phyloP scores from a whole-genome alignment of 2,888 invertebrate genomes.

The Pomacea canaliculata region DNA sequence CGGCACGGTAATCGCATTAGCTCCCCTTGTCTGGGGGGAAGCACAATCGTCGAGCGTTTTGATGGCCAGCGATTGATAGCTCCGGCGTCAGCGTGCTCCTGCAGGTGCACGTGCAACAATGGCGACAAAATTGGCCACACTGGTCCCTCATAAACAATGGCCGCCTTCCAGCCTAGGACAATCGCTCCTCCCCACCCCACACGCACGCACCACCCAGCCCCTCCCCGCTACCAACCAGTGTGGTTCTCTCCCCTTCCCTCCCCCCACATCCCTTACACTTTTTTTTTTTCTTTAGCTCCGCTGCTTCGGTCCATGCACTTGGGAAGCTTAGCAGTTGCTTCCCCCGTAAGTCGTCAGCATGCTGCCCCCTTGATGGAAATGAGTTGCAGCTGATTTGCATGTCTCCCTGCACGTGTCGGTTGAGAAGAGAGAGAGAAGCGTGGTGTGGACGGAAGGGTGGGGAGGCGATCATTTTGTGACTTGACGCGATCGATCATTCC shows the following conservation, averaged over 20 bases:
- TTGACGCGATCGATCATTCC: too few relatives aligned
- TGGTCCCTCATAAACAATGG: background rate
- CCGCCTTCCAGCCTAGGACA: background rate
- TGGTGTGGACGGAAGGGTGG: too few relatives aligned
- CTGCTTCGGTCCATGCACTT: background rate
- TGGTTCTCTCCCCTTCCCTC: background rate
- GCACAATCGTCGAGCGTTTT: constrained; percentile 2
- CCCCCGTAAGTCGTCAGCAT: too few relatives aligned
- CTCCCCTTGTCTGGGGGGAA: too few relatives aligned
- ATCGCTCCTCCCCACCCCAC: background rate
- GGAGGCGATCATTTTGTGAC: too few relatives aligned
- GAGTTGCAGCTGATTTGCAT: constrained; percentile 13
- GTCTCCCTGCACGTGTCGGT: constrained; percentile 7
- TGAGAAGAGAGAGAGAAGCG: background rate
- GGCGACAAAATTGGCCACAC: constrained; percentile 9
- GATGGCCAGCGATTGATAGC: constrained; percentile 19
- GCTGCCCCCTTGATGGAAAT: constrained; percentile 11
- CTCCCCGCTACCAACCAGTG: background rate
- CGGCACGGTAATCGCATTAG: too few relatives aligned
- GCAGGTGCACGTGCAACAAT: constrained; percentile 20
- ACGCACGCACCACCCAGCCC: background rate
- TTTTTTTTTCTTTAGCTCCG: too few relatives aligned
- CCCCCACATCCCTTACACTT: background rate
- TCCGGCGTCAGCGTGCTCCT: constrained; percentile 9
- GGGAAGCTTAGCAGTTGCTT: background rate